Percentiles rank a stretch among this genome's conserved stretches.
These are phyloP conservation scores for Pitta sordida DNA, from an alignment of 2,113 vertebrate species.

Conservation along the genomic window DNA sequence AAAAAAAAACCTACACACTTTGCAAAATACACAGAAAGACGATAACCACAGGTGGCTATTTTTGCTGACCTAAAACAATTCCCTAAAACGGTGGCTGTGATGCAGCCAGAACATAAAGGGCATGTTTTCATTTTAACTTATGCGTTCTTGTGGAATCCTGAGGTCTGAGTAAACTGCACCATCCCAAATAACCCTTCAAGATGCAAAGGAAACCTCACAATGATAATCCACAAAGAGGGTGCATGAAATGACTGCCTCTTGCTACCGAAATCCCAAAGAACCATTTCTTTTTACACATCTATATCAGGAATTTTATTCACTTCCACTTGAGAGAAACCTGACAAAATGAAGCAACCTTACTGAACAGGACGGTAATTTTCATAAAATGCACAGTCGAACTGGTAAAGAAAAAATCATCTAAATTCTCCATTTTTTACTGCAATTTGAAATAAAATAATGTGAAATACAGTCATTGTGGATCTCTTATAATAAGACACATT, in stretches of 20 bases:
- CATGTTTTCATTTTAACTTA: constrained; percentile 47
- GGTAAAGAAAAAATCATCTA: constrained; percentile 67
- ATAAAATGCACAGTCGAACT: constrained; percentile 60
- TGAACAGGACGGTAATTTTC: constrained; percentile 61
- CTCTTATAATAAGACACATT: constrained; percentile 47
- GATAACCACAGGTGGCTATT: constrained; percentile 54
- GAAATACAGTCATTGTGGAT: constrained; percentile 64
- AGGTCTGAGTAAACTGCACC: constrained; percentile 36
- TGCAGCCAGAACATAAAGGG: constrained; percentile 11
- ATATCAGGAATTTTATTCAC: constrained; percentile 45
- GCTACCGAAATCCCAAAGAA: constrained; percentile 26
- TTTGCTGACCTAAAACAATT: constrained; percentile 62
- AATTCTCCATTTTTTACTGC: constrained; percentile 68
- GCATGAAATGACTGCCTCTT: constrained; percentile 29
- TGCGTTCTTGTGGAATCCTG: constrained; percentile 44
- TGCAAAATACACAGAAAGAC: constrained; percentile 1
- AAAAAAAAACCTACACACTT: not conserved
- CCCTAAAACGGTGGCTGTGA: constrained; percentile 11
- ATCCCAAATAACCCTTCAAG: constrained; percentile 30
- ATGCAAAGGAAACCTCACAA: not conserved
- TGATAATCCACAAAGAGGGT: not conserved
- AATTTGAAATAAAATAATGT: constrained; percentile 67
- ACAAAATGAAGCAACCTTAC: constrained; percentile 52
- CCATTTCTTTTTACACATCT: constrained; percentile 34
- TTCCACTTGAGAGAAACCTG: constrained; percentile 55